These are phyloP conservation scores for Crypturellus undulatus DNA, from an alignment of 2,113 vertebrate species.

Conservation along the genomic window DNA sequence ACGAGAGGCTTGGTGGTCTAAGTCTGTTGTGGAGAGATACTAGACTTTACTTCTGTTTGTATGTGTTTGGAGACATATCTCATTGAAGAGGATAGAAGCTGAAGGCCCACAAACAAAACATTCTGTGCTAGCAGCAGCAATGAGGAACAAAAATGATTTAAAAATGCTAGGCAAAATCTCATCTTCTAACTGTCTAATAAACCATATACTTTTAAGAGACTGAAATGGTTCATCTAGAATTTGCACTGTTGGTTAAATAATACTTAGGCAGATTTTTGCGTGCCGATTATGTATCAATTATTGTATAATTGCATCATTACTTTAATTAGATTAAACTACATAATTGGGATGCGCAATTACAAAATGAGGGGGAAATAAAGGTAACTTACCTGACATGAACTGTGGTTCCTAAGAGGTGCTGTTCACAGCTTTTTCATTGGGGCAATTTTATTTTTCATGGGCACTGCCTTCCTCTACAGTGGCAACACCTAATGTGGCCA, in stretches of 20 bases:
- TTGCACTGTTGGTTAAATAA: slow-evolving; percentile 78
- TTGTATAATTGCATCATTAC: slow-evolving; percentile 81
- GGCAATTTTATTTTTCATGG: neutral
- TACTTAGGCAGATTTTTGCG: slow-evolving; percentile 74
- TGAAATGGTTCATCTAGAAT: slow-evolving; percentile 54
- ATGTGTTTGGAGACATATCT: neutral
- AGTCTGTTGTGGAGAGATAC: neutral
- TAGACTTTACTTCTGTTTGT: neutral
- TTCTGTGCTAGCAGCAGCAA: too few relatives aligned
- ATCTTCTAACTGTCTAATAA: slow-evolving; percentile 4
- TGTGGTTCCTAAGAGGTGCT: neutral
- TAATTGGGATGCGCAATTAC: slow-evolving; percentile 80
- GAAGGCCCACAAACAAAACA: neutral
- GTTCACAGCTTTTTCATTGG: neutral
- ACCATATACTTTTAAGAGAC: neutral
- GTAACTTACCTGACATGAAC: slow-evolving; percentile 2
- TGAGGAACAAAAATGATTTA: neutral
- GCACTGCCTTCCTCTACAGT: neutral
- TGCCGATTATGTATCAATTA: slow-evolving; percentile 80
- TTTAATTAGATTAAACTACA: slow-evolving; percentile 80
- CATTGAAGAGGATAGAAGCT: neutral
- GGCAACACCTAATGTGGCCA: neutral
- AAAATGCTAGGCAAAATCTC: slow-evolving; percentile 13
- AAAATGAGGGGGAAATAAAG: slow-evolving; percentile 18
- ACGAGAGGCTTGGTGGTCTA: neutral